Evolutionary conservation across 1,140 invertebrate species (phyloP).

Genomic region (Temnothorax curvispinosus): DNA sequence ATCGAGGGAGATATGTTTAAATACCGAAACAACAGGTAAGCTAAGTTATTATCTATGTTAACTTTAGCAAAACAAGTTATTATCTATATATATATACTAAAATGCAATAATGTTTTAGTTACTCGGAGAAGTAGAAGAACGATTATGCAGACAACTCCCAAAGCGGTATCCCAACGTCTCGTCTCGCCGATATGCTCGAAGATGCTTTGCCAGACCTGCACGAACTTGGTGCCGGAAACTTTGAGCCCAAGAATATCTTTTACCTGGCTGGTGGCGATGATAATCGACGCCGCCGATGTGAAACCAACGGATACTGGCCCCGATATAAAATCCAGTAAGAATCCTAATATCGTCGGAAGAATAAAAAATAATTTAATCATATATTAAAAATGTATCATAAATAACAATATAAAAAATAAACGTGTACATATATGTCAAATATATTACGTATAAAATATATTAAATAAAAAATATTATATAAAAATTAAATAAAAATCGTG

Average conservation of each 20-base stretch:
- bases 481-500: too few relatives aligned
- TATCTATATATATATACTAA: background rate
- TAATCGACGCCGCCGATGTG: conserved; percentile 95
- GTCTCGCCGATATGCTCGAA: conserved; percentile 90
- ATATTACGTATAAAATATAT: background rate
- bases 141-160: conserved; percentile 89
- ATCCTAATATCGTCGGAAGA: conserved; percentile 87
- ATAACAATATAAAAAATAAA: background rate
- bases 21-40: background rate
- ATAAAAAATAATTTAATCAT: background rate
- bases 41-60: background rate
- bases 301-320: conserved; percentile 96
- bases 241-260: conserved; percentile 92
- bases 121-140: conserved; percentile 90
- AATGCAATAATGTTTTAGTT: conserved; percentile 71
- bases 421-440: background rate
- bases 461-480: too few relatives aligned
- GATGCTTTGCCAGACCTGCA: conserved; percentile 88
- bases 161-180: conserved; percentile 88
- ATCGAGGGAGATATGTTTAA: background rate
- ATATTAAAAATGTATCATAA: background rate
- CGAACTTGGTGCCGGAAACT: conserved; percentile 89
- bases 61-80: background rate
- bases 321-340: conserved; percentile 96
- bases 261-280: conserved; percentile 94